Base-by-base conservation (phyloP, 2,888 invertebrate genomes). In the Nephrotoma guestfalica region DNA sequence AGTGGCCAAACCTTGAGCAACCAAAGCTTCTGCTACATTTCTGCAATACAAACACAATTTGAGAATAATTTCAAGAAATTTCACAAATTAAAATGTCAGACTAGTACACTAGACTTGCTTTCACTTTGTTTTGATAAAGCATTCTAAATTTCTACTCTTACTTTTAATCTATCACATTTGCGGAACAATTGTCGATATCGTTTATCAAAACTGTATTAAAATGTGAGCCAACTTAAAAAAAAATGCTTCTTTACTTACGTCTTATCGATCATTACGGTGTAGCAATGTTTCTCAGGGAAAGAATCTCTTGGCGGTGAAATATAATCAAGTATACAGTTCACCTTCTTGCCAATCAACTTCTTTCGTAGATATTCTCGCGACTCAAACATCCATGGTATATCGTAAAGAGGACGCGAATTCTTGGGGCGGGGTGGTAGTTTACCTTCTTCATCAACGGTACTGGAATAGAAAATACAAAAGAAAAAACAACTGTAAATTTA, bases 311-410 rank as follows among this genome's bases (percentile, higher is more conserved):
- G 96, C 0, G 98, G 98, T 90, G 99, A 99, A 87, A 98, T 96
- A 91, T 99, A 99, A 91, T 99, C 99, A 41, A 99, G 95, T 40
- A 94, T 94, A 7, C 99, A 96, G 89, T 95, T 96, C 0, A 99
- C 97, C 91, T 96, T 97, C 91, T 99, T 99, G 86, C 98, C 98
- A 89, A 99, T 95, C 13, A 99, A 93, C 90, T 98, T 98, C 90
- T 98, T 99, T 83, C 99, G 94, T 51, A 99, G 93, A 90, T 97
- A 99, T 92, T 99, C 99, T 86, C 99, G 94, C 0, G 99, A 98
- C 91, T 99, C 99, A 91, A 96, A 99, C 97, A 99, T 97, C 94
- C 97, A 98, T 1, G 99, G 99, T 90, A 99, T 96, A 90, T 99
- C 99, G 91, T 99, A 99, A 0, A 99, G 93, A 0, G 99, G 98